Conservation (phyloP, 2,797 vertebrate genomes). For the Muscicapa striata region DNA sequence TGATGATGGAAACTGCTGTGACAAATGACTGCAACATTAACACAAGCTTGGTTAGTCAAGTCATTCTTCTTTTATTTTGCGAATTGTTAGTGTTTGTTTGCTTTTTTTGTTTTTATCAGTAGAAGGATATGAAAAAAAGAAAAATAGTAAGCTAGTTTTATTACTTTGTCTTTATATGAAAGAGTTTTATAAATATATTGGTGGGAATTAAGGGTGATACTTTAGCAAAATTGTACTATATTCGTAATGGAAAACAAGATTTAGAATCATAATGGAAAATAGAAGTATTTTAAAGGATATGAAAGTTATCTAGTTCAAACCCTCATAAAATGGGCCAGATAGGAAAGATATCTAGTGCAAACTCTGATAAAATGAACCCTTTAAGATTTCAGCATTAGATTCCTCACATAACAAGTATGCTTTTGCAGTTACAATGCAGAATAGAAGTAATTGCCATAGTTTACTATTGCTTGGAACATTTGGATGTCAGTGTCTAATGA, state of each 20-base stretch:
- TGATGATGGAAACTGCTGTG: conserved; percentile 6
- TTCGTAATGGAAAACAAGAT: not conserved
- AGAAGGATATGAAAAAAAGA: not conserved
- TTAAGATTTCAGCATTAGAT: not conserved
- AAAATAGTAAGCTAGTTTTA: not conserved
- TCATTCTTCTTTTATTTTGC: not conserved
- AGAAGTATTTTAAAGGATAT: not conserved
- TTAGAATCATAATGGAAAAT: not conserved
- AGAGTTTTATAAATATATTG: not conserved
- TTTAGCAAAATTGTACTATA: not conserved
- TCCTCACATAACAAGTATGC: not conserved
- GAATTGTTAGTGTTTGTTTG: not conserved
- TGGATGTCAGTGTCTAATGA: not conserved
- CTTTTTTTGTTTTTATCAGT: not conserved
- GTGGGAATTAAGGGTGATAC: not conserved
- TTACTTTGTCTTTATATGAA: not conserved
- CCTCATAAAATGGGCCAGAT: not conserved
- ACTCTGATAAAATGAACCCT: not conserved
- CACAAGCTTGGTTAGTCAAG: not conserved
- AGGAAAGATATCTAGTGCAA: not conserved
- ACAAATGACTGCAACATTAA: conserved; percentile 8
- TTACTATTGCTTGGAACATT: not conserved
- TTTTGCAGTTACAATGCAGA: not conserved
- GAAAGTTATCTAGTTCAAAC: not conserved
- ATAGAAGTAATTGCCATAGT: not conserved